These are phyloP conservation scores for Puntigrus tetrazona DNA, from an alignment of 2,113 vertebrate genomes.

Conservation along the genomic window DNA sequence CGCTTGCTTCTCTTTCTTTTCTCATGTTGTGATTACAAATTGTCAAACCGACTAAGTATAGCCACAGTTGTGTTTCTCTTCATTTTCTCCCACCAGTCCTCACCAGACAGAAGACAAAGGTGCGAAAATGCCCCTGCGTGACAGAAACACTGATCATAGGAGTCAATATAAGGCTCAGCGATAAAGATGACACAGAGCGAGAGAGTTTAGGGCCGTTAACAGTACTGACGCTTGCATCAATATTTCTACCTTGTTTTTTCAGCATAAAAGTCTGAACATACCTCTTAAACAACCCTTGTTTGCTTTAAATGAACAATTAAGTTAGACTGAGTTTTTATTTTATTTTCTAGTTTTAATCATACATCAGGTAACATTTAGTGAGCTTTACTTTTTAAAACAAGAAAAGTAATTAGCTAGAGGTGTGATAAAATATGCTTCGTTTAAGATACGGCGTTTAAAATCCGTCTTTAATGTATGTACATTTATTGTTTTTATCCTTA, in stretches of 20 bases:
- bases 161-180: neutral
- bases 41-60: conserved; percentile 12
- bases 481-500: no score
- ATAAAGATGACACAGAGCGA: neutral
- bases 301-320: no score
- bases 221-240: neutral
- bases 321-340: no score
- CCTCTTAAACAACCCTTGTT: neutral
- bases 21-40: conserved; percentile 7
- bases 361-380: neutral
- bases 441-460: no score
- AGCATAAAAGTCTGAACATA: neutral
- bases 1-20: conserved; percentile 1
- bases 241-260: neutral
- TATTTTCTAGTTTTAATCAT: neutral
- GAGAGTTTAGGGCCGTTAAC: neutral
- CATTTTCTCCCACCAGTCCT: neutral
- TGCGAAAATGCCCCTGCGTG: conserved; percentile 14
- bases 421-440: no score
- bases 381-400: neutral
- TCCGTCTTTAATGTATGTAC: no score
- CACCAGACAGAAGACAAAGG: neutral
- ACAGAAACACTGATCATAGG: neutral
- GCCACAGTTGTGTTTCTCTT: conserved; percentile 3
- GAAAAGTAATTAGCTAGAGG: neutral